A percentile compares a stretch with the other conserved stretches of the same genome.
phyloP scores from a whole-genome alignment of 2,797 vertebrate species.

The Aeoliscus strigatus region DNA sequence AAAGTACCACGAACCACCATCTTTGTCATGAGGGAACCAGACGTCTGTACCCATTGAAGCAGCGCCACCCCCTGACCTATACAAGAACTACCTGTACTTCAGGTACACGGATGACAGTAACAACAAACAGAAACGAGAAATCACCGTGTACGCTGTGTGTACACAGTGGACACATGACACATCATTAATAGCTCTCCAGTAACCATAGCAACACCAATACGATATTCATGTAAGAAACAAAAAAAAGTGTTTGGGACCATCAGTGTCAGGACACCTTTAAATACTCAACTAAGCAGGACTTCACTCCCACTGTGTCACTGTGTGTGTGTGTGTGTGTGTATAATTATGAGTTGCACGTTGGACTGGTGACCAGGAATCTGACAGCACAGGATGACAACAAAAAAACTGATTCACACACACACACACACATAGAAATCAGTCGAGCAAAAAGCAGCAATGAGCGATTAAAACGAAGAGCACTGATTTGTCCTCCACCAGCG shows the following conservation, averaged over 20 bases:
- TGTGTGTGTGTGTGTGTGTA: no score
- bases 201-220: slow-evolving; percentile 29
- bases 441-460: slow-evolving; percentile 36
- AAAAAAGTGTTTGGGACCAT: slow-evolving; percentile 17
- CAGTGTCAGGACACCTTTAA: slow-evolving; percentile 29
- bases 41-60: slow-evolving; percentile 6
- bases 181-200: slow-evolving; percentile 43
- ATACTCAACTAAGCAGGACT: not conserved
- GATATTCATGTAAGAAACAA: slow-evolving; percentile 21
- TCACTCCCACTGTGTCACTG: no score
- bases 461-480: not conserved
- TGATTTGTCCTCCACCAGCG: not conserved
- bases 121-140: slow-evolving; percentile 20
- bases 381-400: slow-evolving; percentile 16
- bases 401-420: not conserved
- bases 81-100: slow-evolving; percentile 26
- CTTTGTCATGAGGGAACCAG: no score
- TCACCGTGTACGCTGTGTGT: slow-evolving; percentile 18
- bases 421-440: slow-evolving; percentile 14
- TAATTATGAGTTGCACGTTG: not conserved
- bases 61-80: slow-evolving; percentile 33
- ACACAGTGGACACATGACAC: slow-evolving; percentile 11
- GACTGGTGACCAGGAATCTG: slow-evolving; percentile 9
- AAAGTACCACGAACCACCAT: not conserved
- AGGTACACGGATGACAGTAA: no score